Conservation (phyloP, 1,140 invertebrate genomes). For the Megathymus violae region DNA sequence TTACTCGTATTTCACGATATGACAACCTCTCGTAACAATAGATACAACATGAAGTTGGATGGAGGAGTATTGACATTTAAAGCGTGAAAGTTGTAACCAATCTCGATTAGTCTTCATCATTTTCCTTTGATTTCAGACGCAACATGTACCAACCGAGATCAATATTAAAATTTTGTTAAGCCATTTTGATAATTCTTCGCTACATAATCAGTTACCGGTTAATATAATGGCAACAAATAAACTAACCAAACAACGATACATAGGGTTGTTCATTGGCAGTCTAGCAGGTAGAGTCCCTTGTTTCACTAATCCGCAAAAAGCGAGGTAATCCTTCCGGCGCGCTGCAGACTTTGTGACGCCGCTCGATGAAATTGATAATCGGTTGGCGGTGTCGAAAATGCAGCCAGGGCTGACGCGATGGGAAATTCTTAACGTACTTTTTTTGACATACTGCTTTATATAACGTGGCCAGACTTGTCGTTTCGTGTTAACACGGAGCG, state of each 20-base stretch:
- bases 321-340: constrained; percentile 71
- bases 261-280: constrained; percentile 9
- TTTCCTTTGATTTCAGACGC: no score
- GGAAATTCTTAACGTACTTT: constrained; percentile 9
- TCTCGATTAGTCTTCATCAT: no score
- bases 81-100: no score
- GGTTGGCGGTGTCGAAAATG: constrained; percentile 48
- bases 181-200: constrained; percentile 8
- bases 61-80: no score
- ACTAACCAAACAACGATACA: constrained; percentile 19
- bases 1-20: no score
- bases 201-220: constrained; percentile 23
- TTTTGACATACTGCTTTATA: no score
- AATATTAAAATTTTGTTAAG: no score
- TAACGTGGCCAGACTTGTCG: no score
- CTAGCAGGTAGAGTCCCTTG: constrained; percentile 51
- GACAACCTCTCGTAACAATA: no score
- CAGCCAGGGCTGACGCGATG: constrained; percentile 60
- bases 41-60: no score
- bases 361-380: constrained; percentile 65
- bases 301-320: constrained; percentile 70
- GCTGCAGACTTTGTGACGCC: constrained; percentile 79
- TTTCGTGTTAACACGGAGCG: no score
- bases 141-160: no score
- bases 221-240: constrained; percentile 26